Evolutionary conservation across 2,113 vertebrate genomes (phyloP).

Genomic region (Podarcis raffonei): DNA sequence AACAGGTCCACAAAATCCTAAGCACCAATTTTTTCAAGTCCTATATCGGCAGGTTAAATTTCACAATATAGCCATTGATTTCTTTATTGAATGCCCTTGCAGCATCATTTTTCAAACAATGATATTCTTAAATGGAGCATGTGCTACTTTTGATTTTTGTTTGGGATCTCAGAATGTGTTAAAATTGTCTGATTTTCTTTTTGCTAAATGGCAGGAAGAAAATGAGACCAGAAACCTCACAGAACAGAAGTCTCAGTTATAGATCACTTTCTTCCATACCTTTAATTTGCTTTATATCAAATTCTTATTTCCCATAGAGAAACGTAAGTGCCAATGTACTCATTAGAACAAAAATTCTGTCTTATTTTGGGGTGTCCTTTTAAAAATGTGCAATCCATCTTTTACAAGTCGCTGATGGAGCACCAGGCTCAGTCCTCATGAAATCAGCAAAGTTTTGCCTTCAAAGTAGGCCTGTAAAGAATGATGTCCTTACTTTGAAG

Average conservation of each 20-base stretch:
- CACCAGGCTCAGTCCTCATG: slow-evolving; percentile 17
- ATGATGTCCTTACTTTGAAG: slow-evolving; percentile 7
- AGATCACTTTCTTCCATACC: background rate
- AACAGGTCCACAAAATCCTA: background rate
- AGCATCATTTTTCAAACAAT: background rate
- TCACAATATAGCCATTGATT: background rate
- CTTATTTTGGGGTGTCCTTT: background rate
- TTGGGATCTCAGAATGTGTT: background rate
- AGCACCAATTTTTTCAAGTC: background rate
- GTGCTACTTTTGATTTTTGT: background rate
- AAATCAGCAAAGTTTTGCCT: slow-evolving; percentile 30
- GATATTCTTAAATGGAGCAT: background rate
- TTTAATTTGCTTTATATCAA: slow-evolving; percentile 33
- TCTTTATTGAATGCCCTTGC: background rate
- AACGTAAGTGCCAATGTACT: slow-evolving; percentile 23
- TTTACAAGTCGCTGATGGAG: slow-evolving; percentile 6
- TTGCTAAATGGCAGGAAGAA: slow-evolving; percentile 1
- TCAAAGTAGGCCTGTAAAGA: slow-evolving; percentile 32
- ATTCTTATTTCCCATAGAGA: slow-evolving; percentile 17
- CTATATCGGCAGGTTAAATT: background rate
- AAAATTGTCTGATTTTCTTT: background rate
- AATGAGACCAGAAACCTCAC: background rate
- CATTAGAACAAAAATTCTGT: slow-evolving; percentile 17
- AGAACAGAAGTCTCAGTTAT: background rate
- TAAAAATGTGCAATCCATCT: background rate